These are phyloP conservation scores for Apodemus agrarius DNA, from an alignment of 2,797 vertebrate species.

Conservation along the genomic window DNA sequence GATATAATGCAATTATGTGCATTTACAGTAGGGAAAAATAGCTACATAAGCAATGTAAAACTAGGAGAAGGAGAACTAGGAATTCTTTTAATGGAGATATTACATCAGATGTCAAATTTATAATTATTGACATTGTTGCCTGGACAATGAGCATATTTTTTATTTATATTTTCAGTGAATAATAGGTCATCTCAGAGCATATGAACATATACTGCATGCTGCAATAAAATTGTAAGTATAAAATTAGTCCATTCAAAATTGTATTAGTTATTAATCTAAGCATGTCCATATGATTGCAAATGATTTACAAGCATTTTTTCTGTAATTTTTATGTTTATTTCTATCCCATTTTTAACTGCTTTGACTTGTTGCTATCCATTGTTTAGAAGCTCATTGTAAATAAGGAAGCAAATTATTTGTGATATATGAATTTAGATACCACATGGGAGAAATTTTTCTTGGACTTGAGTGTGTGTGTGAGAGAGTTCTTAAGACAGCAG, in stretches of 20 bases:
- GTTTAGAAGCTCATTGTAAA: neutral
- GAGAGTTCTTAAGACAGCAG: neutral
- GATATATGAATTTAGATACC: neutral
- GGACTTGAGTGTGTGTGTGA: too few relatives aligned
- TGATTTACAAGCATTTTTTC: neutral
- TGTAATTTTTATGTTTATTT: neutral
- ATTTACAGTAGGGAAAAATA: neutral
- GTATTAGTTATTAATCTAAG: neutral
- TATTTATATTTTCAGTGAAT: neutral
- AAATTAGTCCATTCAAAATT: neutral
- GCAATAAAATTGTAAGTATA: neutral
- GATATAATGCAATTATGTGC: neutral
- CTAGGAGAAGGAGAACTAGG: neutral
- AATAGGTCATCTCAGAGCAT: neutral
- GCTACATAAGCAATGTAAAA: neutral
- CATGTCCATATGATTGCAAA: neutral
- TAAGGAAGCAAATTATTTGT: neutral
- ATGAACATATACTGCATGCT: neutral
- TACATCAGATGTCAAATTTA: neutral
- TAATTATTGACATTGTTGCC: neutral
- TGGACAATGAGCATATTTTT: neutral
- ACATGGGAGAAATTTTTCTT: too few relatives aligned
- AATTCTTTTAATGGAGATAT: neutral
- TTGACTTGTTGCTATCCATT: neutral
- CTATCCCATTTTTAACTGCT: neutral